Conservation (phyloP, 1,140 invertebrate species). For the Leptonema lineaticorne region DNA sequence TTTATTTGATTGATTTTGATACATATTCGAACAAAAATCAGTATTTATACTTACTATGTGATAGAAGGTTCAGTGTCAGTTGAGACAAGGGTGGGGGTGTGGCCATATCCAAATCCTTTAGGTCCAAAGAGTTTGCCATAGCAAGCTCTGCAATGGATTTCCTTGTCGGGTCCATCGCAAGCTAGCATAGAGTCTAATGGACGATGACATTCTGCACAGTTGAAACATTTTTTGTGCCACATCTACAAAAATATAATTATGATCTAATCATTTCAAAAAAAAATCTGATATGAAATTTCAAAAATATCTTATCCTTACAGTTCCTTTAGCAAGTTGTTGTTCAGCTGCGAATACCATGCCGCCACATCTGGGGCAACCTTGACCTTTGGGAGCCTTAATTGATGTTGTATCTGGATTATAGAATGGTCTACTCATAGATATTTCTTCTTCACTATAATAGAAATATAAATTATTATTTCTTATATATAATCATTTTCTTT, state of each 20-base stretch:
- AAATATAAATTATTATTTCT: conserved; percentile 10
- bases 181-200: conserved; percentile 90
- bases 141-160: conserved; percentile 86
- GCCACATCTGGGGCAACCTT: conserved; percentile 88
- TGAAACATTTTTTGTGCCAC: conserved; percentile 96
- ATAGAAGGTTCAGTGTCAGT: conserved; percentile 70
- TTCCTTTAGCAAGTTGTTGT: conserved; percentile 90
- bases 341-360: conserved; percentile 93
- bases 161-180: conserved; percentile 85
- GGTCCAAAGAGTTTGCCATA: conserved; percentile 89
- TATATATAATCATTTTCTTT: background rate
- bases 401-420: conserved; percentile 84
- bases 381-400: conserved; percentile 82
- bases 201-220: conserved; percentile 88
- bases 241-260: no score
- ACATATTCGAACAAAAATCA: background rate
- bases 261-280: no score
- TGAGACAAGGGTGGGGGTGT: conserved; percentile 80
- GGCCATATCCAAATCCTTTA: conserved; percentile 87
- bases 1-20: background rate
- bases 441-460: conserved; percentile 72
- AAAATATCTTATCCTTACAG: conserved; percentile 56
- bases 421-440: conserved; percentile 72
- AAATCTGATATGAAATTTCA: no score
- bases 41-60: conserved; percentile 64